phyloP scores from a whole-genome alignment of 2,888 invertebrate genomes.

The Auanema freiburgensis region DNA sequence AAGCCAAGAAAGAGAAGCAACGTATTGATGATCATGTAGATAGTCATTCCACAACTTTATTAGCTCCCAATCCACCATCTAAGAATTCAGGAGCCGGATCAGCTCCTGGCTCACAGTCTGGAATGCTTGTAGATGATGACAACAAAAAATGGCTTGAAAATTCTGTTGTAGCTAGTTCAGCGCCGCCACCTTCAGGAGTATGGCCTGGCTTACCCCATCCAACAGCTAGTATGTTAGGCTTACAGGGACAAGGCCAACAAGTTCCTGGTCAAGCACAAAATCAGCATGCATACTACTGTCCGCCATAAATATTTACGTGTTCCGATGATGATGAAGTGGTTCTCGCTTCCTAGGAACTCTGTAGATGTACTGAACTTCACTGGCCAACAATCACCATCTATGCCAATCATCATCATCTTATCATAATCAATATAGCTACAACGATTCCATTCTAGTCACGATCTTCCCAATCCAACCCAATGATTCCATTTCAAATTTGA shows the following conservation, averaged over 20 bases:
- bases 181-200: background rate
- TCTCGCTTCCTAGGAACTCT: no score
- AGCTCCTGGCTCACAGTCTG: background rate
- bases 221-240: no score
- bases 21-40: constrained; percentile 48
- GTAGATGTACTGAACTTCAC: no score
- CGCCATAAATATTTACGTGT: no score
- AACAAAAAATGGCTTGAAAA: background rate
- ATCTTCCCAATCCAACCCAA: no score
- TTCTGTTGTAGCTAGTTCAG: background rate
- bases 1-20: constrained; percentile 67
- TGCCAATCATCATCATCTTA: background rate
- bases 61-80: constrained; percentile 40
- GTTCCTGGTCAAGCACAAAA: no score
- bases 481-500: no score
- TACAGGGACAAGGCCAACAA: no score
- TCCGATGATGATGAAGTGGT: constrained; percentile 16
- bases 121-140: background rate
- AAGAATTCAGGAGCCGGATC: background rate
- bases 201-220: no score
- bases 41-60: constrained; percentile 28
- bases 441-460: no score
- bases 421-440: background rate
- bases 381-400: constrained; percentile 18
- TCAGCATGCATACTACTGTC: no score